Percentiles rank a stretch among this genome's conserved stretches.
These are phyloP conservation scores for Pampus argenteus DNA, from an alignment of 2,797 vertebrate genomes.

Conservation along the genomic window DNA sequence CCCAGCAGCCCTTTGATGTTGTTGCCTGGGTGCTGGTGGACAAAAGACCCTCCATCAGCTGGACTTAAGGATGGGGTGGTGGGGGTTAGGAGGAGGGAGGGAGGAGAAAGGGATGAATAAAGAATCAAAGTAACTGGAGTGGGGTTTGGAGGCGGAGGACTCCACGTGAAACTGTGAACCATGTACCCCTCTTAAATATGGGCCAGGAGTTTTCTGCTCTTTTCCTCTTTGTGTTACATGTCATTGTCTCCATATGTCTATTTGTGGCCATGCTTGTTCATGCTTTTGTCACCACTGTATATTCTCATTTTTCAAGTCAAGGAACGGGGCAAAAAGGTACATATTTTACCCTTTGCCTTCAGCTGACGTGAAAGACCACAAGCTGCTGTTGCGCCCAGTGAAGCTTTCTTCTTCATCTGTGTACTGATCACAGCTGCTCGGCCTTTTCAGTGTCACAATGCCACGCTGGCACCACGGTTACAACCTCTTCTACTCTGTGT, in stretches of 20 bases:
- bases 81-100: conserved; percentile 50
- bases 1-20: conserved; percentile 90
- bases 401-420: conserved; percentile 7
- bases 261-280: conserved; percentile 35
- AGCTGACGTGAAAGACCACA: conserved; percentile 54
- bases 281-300: conserved; percentile 44
- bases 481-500: conserved; percentile 51
- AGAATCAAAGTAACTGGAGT: conserved; percentile 85
- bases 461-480: conserved; percentile 29
- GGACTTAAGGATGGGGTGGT: conserved; percentile 84
- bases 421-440: conserved; percentile 1
- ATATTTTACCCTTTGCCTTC: conserved; percentile 45
- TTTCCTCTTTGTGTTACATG: conserved; percentile 54
- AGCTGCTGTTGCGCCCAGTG: conserved; percentile 36
- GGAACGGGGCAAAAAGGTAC: conserved; percentile 8
- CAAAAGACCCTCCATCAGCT: conserved; percentile 86
- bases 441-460: conserved; percentile 14
- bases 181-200: conserved; percentile 77
- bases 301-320: conserved; percentile 29
- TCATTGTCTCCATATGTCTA: conserved; percentile 61
- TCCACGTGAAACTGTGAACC: conserved; percentile 82
- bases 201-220: conserved; percentile 60
- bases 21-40: conserved; percentile 91
- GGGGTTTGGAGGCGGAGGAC: conserved; percentile 85
- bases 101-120: conserved; percentile 79